A percentile compares a stretch with the other conserved stretches of the same genome.
These are phyloP conservation scores for Palloptera scutellata DNA, from an alignment of 2,888 invertebrate genomes.

Conservation along the genomic window DNA sequence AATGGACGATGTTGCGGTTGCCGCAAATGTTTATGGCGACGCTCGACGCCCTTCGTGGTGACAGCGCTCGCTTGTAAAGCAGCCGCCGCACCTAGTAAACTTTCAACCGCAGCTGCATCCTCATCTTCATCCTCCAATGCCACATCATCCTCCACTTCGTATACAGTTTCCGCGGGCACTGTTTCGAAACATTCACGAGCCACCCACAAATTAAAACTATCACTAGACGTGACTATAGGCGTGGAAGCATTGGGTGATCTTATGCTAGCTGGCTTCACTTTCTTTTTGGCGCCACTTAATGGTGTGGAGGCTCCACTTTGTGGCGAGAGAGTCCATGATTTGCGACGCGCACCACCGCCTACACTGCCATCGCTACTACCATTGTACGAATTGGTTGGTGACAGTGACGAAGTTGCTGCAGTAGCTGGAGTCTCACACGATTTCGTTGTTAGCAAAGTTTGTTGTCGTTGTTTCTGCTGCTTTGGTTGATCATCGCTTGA, in stretches of 20 bases:
- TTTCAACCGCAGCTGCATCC: conserved; percentile 56
- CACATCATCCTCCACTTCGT: conserved; percentile 47
- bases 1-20: conserved; percentile 73
- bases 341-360: conserved; percentile 57
- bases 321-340: conserved; percentile 57
- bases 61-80: conserved; percentile 51
- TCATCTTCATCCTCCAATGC: conserved; percentile 47
- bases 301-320: conserved; percentile 51
- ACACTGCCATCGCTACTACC: conserved; percentile 56
- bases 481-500: conserved; percentile 25
- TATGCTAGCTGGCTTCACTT: conserved; percentile 66
- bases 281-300: conserved; percentile 72
- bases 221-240: conserved; percentile 34
- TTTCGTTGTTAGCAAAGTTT: conserved; percentile 52
- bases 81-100: conserved; percentile 57
- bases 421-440: conserved; percentile 51
- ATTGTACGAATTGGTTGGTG: conserved; percentile 56
- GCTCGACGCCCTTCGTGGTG: conserved; percentile 37
- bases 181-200: conserved; percentile 63
- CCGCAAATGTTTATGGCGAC: conserved; percentile 47
- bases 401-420: conserved; percentile 42
- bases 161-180: conserved; percentile 60
- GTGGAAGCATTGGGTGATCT: conserved; percentile 37
- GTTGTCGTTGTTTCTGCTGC: conserved; percentile 44
- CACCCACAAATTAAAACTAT: conserved; percentile 60